phyloP scores from a whole-genome alignment of 2,888 invertebrate genomes.

The Carterocephalus palaemon region DNA sequence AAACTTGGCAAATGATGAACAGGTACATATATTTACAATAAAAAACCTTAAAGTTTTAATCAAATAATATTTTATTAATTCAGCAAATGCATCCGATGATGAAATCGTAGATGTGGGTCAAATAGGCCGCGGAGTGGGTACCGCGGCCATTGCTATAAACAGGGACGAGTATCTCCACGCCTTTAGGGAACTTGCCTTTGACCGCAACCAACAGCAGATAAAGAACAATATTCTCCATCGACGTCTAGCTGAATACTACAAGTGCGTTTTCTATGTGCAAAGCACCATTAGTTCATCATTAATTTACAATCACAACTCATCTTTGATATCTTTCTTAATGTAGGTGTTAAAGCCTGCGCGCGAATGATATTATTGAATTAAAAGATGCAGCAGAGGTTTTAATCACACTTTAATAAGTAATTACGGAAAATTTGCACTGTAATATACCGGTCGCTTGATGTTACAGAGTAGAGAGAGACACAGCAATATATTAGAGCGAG shows the following conservation, averaged over 20 bases:
- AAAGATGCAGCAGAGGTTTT: too few relatives aligned
- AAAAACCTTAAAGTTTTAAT: neutral
- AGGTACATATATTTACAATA: too few relatives aligned
- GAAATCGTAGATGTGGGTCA: conserved; percentile 35
- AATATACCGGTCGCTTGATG: too few relatives aligned
- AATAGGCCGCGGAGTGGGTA: conserved; percentile 49
- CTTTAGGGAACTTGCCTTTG: conserved; percentile 54
- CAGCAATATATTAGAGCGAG: too few relatives aligned
- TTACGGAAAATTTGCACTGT: too few relatives aligned
- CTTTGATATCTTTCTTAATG: too few relatives aligned
- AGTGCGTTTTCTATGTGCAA: conserved; percentile 44
- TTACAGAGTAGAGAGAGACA: too few relatives aligned
- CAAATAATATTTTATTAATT: neutral
- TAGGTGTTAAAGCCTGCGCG: too few relatives aligned
- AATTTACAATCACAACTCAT: too few relatives aligned
- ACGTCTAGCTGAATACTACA: conserved; percentile 69
- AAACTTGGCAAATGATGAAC: neutral
- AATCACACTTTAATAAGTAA: too few relatives aligned
- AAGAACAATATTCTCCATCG: conserved; percentile 67
- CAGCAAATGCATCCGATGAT: conserved; percentile 7
- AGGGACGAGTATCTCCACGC: conserved; percentile 62
- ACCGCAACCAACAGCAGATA: conserved; percentile 53
- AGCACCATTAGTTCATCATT: conserved; percentile 18
- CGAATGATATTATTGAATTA: too few relatives aligned
- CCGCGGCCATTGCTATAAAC: conserved; percentile 46